These are phyloP conservation scores for Spicauda simplicius DNA, from an alignment of 2,888 invertebrate species.

Conservation along the genomic window DNA sequence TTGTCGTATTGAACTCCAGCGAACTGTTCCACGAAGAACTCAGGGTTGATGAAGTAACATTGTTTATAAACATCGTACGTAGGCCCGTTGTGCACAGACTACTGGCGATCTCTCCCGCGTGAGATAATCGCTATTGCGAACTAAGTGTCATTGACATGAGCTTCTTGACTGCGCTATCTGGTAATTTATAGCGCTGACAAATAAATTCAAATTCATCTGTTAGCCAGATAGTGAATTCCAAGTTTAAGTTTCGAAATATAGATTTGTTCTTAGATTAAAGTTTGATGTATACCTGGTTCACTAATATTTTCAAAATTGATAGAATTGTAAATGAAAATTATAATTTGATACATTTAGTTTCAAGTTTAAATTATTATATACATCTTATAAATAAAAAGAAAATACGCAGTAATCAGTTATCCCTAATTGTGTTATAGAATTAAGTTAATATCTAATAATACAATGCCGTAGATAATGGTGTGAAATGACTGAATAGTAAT, in stretches of 20 bases:
- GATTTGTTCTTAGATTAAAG: too few relatives aligned
- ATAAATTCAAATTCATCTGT: not conserved
- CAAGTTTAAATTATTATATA: too few relatives aligned
- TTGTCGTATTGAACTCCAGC: not conserved
- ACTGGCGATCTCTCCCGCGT: not conserved
- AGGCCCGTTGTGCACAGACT: not conserved
- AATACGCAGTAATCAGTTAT: too few relatives aligned
- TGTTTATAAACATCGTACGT: slow-evolving; percentile 17
- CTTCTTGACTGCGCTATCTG: not conserved
- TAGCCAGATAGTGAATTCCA: not conserved
- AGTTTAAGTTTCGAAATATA: too few relatives aligned
- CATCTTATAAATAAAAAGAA: too few relatives aligned
- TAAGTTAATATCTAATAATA: slow-evolving; percentile 7
- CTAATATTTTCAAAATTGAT: not conserved
- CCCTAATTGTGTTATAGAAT: slow-evolving; percentile 4
- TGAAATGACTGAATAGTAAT: slow-evolving; percentile 25
- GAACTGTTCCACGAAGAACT: slow-evolving; percentile 5
- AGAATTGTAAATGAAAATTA: not conserved
- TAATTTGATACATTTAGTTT: not conserved
- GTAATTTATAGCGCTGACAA: not conserved
- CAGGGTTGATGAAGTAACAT: not conserved
- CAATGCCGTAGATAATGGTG: slow-evolving; percentile 23
- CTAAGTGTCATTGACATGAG: not conserved
- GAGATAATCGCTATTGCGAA: not conserved
- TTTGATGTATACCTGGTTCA: too few relatives aligned